Evolutionary conservation across 2,888 invertebrate genomes (phyloP).

Genomic region (Brenthis ino): DNA sequence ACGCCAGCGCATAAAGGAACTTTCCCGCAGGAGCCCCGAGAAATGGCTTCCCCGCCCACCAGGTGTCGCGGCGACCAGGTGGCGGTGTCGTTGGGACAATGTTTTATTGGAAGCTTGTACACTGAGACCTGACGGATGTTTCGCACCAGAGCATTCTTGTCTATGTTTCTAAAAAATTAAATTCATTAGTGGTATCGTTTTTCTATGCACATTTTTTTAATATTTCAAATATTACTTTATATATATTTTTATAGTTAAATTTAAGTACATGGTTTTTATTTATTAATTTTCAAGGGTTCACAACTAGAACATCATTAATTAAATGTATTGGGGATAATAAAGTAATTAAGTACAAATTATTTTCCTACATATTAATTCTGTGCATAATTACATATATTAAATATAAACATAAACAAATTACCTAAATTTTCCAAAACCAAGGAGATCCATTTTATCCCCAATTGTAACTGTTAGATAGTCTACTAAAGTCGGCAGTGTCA

Average conservation of each 20-base stretch:
- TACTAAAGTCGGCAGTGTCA: slow-evolving; percentile 49
- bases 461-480: slow-evolving; percentile 58
- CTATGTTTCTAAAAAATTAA: slow-evolving; percentile 46
- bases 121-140: slow-evolving; percentile 36
- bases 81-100: slow-evolving; percentile 34
- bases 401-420: neutral
- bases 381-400: neutral
- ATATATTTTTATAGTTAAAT: no score
- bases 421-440: slow-evolving; percentile 66
- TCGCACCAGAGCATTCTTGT: slow-evolving; percentile 33
- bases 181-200: no score
- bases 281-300: no score
- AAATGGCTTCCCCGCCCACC: slow-evolving; percentile 37
- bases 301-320: no score
- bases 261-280: no score
- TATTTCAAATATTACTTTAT: no score
- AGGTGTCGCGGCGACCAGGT: slow-evolving; percentile 51
- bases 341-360: neutral
- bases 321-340: no score
- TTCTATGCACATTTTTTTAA: no score
- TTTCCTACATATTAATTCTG: neutral
- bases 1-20: slow-evolving; percentile 38
- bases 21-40: slow-evolving; percentile 33
- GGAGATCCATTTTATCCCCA: slow-evolving; percentile 58
- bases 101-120: slow-evolving; percentile 34